Evolutionary conservation across 2,888 invertebrate genomes (phyloP).

Genomic region (Nomada ferruginata): DNA sequence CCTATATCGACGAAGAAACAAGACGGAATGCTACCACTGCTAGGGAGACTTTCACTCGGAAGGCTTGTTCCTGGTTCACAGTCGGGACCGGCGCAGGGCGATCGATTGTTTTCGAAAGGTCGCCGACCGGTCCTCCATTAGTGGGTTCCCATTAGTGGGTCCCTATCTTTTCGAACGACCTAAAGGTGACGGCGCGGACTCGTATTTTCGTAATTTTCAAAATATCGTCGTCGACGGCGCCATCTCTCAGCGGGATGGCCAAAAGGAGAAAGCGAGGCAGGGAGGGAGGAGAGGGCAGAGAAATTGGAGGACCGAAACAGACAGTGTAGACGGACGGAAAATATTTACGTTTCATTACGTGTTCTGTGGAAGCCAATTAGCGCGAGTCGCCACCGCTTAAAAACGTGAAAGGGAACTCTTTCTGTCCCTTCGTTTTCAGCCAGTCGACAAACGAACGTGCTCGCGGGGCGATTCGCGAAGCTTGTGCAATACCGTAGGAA

Average conservation of each 20-base stretch:
- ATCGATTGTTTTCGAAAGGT: conserved; percentile 81
- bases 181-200: conserved; percentile 50
- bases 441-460: background rate
- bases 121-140: conserved; percentile 76
- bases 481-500: conserved; percentile 6
- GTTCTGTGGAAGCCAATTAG: conserved; percentile 52
- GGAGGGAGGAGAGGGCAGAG: background rate
- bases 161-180: conserved; percentile 68
- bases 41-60: conserved; percentile 79
- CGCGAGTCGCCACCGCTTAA: conserved; percentile 26
- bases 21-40: conserved; percentile 78
- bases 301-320: conserved; percentile 10
- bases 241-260: too few species aligned
- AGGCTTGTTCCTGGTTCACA: conserved; percentile 72
- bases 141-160: conserved; percentile 74
- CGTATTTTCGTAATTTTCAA: conserved; percentile 52
- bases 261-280: too few species aligned
- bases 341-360: conserved; percentile 57
- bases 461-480: background rate
- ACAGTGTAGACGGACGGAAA: conserved; percentile 45
- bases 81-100: conserved; percentile 67
- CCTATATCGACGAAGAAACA: conserved; percentile 78
- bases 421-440: conserved; percentile 10
- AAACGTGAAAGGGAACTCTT: conserved; percentile 31
- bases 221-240: conserved; percentile 14